Evolutionary conservation across 1,140 invertebrate species (phyloP).

Genomic region (Leguminivora glycinivorella): DNA sequence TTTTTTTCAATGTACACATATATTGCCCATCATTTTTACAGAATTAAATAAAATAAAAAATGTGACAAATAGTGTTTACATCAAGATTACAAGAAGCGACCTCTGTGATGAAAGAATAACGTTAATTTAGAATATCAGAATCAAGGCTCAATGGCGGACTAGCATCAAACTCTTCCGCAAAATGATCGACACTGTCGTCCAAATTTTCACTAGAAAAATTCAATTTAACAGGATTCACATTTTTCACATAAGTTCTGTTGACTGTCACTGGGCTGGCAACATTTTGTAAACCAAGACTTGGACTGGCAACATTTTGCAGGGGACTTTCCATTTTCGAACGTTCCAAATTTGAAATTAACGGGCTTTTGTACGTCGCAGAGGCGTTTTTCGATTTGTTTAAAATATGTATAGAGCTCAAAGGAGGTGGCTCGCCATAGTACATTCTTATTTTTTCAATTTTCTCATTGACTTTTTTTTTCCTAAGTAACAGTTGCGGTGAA

Average conservation of each 20-base stretch:
- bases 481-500: conserved; percentile 44
- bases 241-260: conserved; percentile 48
- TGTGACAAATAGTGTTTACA: too few relatives aligned
- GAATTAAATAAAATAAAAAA: too few relatives aligned
- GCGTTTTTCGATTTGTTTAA: conserved; percentile 61
- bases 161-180: conserved; percentile 65
- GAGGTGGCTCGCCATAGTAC: conserved; percentile 70
- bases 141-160: conserved; percentile 74
- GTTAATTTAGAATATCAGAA: conserved; percentile 33
- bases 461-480: conserved; percentile 57
- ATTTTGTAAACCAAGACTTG: conserved; percentile 30
- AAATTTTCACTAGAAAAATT: conserved; percentile 48
- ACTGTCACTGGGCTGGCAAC: conserved; percentile 3
- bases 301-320: conserved; percentile 20
- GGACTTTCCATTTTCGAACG: conserved; percentile 1
- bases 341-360: conserved; percentile 43
- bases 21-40: too few relatives aligned
- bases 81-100: too few relatives aligned
- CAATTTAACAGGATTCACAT: conserved; percentile 59
- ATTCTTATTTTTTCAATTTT: conserved; percentile 68
- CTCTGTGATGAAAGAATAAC: not conserved
- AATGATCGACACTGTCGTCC: conserved; percentile 47
- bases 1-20: too few relatives aligned
- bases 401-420: conserved; percentile 61
- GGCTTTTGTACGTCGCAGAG: conserved; percentile 58